Evolutionary conservation across 2,797 vertebrate genomes (phyloP).

Genomic region (Malurus splendens): DNA sequence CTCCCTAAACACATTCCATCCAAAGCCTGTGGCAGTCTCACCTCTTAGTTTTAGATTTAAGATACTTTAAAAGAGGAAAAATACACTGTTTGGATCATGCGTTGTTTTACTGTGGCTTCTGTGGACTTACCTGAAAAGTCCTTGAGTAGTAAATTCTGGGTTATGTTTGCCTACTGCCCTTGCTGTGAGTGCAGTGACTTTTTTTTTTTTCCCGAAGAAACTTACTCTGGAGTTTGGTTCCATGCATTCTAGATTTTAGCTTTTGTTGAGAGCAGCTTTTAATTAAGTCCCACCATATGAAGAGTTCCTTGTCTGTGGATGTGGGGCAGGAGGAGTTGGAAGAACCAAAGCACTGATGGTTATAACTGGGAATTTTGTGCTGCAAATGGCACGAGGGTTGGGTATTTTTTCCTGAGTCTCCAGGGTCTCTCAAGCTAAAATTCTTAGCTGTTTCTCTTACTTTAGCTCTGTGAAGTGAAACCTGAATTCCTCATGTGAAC

Average conservation of each 20-base stretch:
- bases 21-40: neutral
- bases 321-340: neutral
- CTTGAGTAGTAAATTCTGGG: neutral
- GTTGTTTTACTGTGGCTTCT: neutral
- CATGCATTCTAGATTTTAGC: accelerated
- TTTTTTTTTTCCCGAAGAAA: neutral
- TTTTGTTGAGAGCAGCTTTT: neutral
- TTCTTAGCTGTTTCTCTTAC: neutral
- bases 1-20: neutral
- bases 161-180: neutral
- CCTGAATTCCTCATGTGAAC: neutral
- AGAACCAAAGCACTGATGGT: neutral
- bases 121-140: neutral
- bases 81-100: neutral
- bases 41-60: neutral
- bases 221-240: neutral
- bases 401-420: neutral
- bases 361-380: neutral
- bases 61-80: neutral
- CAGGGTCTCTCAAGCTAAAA: neutral
- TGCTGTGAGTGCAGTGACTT: neutral
- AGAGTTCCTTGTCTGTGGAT: neutral
- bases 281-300: neutral
- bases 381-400: neutral
- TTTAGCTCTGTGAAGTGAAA: neutral